Percentiles rank a stretch among this genome's conserved stretches.
Evolutionary conservation across 2,113 vertebrate species (phyloP).

Genomic region (Onychostoma macrolepis): DNA sequence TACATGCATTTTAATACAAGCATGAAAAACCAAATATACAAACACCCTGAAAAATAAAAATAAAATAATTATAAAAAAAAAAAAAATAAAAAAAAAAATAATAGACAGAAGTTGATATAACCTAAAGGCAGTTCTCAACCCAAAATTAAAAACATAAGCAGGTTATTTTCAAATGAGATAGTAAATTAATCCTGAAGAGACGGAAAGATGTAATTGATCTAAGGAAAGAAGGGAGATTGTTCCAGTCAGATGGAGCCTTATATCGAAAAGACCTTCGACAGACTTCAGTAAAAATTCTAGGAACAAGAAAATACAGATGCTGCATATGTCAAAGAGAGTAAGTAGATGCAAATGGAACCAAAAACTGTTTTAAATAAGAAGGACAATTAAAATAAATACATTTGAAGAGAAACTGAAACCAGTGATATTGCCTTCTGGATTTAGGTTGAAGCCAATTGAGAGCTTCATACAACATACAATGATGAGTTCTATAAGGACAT

Average conservation of each 20-base stretch:
- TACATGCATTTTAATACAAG: not conserved
- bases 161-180: not conserved
- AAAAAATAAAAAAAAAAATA: not conserved
- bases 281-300: not conserved
- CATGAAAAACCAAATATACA: not conserved
- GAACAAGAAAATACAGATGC: not conserved
- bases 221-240: not conserved
- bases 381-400: not conserved
- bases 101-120: not conserved
- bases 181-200: not conserved
- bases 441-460: too few species aligned
- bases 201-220: not conserved
- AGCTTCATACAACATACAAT: too few species aligned
- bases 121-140: too few species aligned
- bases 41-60: not conserved
- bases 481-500: too few species aligned
- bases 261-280: not conserved
- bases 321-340: not conserved
- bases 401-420: too few species aligned
- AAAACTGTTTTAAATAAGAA: not conserved
- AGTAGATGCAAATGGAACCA: not conserved
- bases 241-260: too few species aligned
- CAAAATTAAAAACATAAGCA: not conserved
- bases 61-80: too few species aligned
- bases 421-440: too few species aligned